Evolutionary conservation across 2,113 vertebrate species (phyloP).

Genomic region (Dipodomys spectabilis): DNA sequence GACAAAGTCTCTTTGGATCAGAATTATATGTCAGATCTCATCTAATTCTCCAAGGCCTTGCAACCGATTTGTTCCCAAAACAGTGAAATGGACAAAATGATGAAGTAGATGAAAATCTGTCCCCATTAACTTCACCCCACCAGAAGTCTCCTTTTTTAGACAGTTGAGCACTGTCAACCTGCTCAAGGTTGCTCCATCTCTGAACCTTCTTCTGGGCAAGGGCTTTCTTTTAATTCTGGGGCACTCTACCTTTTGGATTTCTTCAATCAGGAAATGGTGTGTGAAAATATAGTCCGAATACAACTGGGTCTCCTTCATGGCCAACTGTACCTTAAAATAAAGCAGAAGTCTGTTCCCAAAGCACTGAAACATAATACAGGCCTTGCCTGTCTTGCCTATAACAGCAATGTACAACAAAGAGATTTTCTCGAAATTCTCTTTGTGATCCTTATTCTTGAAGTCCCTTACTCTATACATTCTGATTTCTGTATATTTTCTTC

Average conservation of each 20-base stretch:
- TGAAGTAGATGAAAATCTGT: neutral
- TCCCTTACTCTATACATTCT: too few species aligned
- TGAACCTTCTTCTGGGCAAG: neutral
- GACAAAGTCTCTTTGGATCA: neutral
- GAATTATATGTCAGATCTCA: neutral
- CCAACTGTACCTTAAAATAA: neutral
- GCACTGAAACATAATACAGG: neutral
- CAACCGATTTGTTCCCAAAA: neutral
- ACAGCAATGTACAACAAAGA: neutral
- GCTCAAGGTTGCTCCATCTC: too few species aligned
- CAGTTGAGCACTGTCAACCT: fast-evolving
- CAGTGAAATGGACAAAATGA: slow-evolving; percentile 19
- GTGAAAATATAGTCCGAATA: too few species aligned
- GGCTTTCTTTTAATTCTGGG: neutral
- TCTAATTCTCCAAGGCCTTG: neutral
- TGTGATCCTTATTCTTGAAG: neutral
- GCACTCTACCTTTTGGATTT: neutral
- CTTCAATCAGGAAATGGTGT: neutral
- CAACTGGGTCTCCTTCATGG: too few species aligned
- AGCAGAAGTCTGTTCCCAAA: neutral
- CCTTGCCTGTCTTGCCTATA: too few species aligned
- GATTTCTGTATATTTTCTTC: neutral
- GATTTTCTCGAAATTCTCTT: neutral
- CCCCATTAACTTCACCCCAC: neutral
- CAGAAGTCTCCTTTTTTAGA: neutral